Evolutionary conservation across 1,140 invertebrate species (phyloP).

Genomic region (Drosophila auraria): DNA sequence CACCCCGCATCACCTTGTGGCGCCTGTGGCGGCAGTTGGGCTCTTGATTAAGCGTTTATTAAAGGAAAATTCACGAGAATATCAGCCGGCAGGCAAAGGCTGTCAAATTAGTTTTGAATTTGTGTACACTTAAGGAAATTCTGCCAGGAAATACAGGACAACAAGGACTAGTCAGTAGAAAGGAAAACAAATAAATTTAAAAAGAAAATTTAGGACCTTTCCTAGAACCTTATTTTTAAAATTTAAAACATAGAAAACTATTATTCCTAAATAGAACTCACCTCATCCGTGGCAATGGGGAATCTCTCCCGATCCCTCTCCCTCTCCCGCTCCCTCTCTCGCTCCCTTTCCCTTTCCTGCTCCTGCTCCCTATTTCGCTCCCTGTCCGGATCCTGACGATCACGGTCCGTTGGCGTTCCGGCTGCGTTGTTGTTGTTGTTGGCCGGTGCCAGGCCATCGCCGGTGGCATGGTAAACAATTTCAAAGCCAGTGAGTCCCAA

Average conservation of each 20-base stretch:
- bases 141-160: background rate
- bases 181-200: no score
- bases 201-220: background rate
- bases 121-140: background rate
- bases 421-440: background rate
- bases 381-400: slow-evolving; percentile 29
- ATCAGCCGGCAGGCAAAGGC: slow-evolving; percentile 32
- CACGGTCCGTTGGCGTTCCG: slow-evolving; percentile 49
- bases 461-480: slow-evolving; percentile 92
- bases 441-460: slow-evolving; percentile 87
- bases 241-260: no score
- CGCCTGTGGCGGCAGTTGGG: slow-evolving; percentile 1
- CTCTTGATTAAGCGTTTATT: slow-evolving; percentile 70
- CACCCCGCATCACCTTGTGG: background rate
- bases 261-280: slow-evolving; percentile 29
- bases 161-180: no score
- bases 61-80: slow-evolving; percentile 50
- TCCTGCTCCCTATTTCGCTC: slow-evolving; percentile 11
- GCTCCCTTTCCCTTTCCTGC: slow-evolving; percentile 13
- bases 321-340: no score
- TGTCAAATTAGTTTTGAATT: slow-evolving; percentile 60
- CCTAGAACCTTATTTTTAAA: background rate
- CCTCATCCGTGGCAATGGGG: slow-evolving; percentile 70
- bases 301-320: slow-evolving; percentile 47
- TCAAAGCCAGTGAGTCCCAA: slow-evolving; percentile 93